These are phyloP conservation scores for Trichopoda pennipes DNA, from an alignment of 2,888 invertebrate genomes.

Conservation along the genomic window DNA sequence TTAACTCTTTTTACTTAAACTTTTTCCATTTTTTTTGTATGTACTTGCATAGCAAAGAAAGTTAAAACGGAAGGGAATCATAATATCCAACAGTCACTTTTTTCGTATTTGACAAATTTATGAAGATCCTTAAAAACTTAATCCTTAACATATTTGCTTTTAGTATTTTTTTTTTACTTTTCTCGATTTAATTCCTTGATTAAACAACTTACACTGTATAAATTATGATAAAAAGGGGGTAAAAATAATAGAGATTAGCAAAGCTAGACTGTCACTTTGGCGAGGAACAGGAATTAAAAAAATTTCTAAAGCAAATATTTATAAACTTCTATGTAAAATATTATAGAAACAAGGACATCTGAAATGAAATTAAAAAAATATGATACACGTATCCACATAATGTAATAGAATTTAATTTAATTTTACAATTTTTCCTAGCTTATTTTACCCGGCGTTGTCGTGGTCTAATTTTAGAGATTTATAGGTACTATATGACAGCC, in stretches of 20 bases:
- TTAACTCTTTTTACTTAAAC: constrained; percentile 26
- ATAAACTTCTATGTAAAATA: constrained; percentile 31
- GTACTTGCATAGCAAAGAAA: not conserved
- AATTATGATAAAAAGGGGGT: not conserved
- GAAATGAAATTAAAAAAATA: constrained; percentile 33
- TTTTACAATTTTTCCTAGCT: constrained; percentile 49
- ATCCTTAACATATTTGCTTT: constrained; percentile 21
- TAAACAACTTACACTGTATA: constrained; percentile 33
- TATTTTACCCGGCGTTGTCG: too few relatives aligned
- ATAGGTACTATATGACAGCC: too few relatives aligned
- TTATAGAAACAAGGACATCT: constrained; percentile 28
- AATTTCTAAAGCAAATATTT: constrained; percentile 39
- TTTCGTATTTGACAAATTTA: constrained; percentile 38
- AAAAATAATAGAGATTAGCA: not conserved
- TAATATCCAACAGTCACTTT: not conserved
- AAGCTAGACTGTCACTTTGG: constrained; percentile 6
- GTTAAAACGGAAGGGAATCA: not conserved
- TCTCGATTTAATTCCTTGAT: constrained; percentile 50
- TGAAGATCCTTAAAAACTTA: constrained; percentile 30
- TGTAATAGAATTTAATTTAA: constrained; percentile 57
- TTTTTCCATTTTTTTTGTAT: not conserved
- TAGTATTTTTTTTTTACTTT: constrained; percentile 13
- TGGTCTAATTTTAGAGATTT: too few relatives aligned
- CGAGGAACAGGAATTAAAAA: not conserved
- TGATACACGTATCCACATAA: not conserved